A percentile compares a stretch with the other conserved stretches of the same genome.
Evolutionary conservation across 2,888 invertebrate species (phyloP).

Genomic region (Eutolmus rufibarbis): DNA sequence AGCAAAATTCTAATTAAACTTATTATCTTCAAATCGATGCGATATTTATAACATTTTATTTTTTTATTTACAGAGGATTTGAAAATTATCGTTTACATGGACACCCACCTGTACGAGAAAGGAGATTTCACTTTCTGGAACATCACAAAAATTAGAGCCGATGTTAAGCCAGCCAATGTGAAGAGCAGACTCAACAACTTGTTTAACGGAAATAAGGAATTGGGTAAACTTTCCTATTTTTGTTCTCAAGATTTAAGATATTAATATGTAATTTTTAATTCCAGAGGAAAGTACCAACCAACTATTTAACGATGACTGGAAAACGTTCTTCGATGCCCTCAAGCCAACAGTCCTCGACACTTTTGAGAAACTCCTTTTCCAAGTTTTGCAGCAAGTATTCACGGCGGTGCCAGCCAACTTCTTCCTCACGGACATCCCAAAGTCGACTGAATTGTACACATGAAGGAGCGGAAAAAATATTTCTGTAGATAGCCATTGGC

Average conservation of each 20-base stretch:
- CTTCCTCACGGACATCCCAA: conserved; percentile 70
- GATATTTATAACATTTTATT: too few species aligned
- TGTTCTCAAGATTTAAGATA: not conserved
- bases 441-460: conserved; percentile 53
- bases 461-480: not conserved
- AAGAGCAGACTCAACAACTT: conserved; percentile 73
- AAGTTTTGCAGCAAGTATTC: conserved; percentile 70
- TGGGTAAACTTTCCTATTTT: conserved; percentile 64
- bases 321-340: conserved; percentile 72
- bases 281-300: conserved; percentile 75
- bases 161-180: conserved; percentile 71
- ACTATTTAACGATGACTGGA: conserved; percentile 78
- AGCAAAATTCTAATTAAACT: too few species aligned
- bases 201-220: conserved; percentile 74
- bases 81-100: conserved; percentile 70
- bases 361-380: conserved; percentile 72
- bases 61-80: conserved; percentile 67
- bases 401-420: conserved; percentile 73
- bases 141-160: conserved; percentile 70
- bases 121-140: conserved; percentile 73
- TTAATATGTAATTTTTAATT: conserved; percentile 56
- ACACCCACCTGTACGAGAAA: conserved; percentile 70
- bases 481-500: not conserved
- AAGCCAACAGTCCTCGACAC: conserved; percentile 73
- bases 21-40: not conserved